Base-by-base conservation (phyloP, 2,797 vertebrate genomes). In the Coilia nasus region DNA sequence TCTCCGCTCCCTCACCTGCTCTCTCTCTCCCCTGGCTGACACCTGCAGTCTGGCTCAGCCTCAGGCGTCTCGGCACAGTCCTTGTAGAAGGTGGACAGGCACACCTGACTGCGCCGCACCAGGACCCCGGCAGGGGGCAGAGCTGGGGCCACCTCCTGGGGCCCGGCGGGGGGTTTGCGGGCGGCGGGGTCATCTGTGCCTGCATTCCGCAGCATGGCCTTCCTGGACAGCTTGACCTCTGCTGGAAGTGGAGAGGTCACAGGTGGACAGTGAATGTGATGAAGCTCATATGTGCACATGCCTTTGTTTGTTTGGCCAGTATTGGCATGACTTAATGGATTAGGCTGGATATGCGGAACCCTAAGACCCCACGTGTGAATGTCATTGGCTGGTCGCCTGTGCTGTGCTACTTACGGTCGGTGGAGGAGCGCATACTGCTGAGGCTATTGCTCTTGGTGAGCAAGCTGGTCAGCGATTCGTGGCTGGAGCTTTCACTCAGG, bases 361-460 rank as follows among this genome's bases (percentile, higher is more conserved):
- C 28, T 31, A 71, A 64, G 60, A 1, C 50, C 9, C 50, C 50
- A 7, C 14, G 7, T 54, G 50, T 54, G 50, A 54, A 54, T 54
- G 50, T 54, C 50, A 54, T 54, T 1, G 35, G 71, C 9, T 1
- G 35, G 71, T 44, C 31, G 71, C 71, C 35, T 21, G 19, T 60
- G 46, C 46, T 47, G 56, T 75, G 71, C 31, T 41, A 92, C 95
- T 96, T 93, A 96, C 96, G 92, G 89, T 94, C 87, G 0, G 60
- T 10, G 0, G 90, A 41, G 0, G 87, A 87, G 81, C 87, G 95
- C 89, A 97, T 95, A 91, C 97, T 97, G 86, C 90, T 96, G 85
- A 97, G 91, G 87, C 97, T 98, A 93, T 91, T 96, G 82, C 97
- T 98, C 94, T 97, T 98, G 82, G 96, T 91, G 86, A 97, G 88